phyloP scores from a whole-genome alignment of 2,797 vertebrate species.

The Picus viridis region DNA sequence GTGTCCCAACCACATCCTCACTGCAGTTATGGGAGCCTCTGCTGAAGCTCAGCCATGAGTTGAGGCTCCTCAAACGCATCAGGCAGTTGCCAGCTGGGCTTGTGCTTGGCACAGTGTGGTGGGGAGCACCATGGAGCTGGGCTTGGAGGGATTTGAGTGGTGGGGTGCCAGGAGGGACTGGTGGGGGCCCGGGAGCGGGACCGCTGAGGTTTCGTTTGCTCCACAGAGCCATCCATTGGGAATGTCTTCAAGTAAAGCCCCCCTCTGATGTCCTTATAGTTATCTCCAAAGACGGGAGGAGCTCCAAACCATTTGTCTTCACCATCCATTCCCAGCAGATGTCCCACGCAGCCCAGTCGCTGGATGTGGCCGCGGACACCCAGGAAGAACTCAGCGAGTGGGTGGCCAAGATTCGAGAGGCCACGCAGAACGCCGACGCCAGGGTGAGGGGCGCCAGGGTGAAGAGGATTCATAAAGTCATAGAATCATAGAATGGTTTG shows the following conservation, averaged over 20 bases:
- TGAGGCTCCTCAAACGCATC: background rate
- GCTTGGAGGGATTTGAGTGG: background rate
- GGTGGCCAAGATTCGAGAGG: conserved; percentile 94
- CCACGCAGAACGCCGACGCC: conserved; percentile 92
- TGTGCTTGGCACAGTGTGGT: background rate
- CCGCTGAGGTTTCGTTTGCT: conserved; percentile 37
- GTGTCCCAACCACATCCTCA: background rate
- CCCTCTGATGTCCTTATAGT: conserved; percentile 77
- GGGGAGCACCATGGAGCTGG: background rate
- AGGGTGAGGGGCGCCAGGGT: conserved; percentile 79
- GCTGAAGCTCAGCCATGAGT: background rate
- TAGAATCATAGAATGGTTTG: too few species aligned
- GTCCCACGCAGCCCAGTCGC: conserved; percentile 74
- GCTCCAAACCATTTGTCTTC: conserved; percentile 92
- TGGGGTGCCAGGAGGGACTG: background rate
- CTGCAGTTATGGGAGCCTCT: background rate
- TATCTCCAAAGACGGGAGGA: conserved; percentile 88
- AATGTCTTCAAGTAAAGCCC: conserved; percentile 81
- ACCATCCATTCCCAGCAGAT: conserved; percentile 85
- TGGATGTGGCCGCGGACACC: conserved; percentile 91
- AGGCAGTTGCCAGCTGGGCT: fast-evolving
- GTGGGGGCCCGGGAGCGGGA: background rate
- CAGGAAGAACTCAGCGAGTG: conserved; percentile 94
- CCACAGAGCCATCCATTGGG: conserved; percentile 33
- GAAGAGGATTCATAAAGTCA: background rate